Evolutionary conservation across 2,797 vertebrate species (phyloP), one percentile per base, ranked within the genome.

Genomic region (Zenarchopterus dispar): DNA sequence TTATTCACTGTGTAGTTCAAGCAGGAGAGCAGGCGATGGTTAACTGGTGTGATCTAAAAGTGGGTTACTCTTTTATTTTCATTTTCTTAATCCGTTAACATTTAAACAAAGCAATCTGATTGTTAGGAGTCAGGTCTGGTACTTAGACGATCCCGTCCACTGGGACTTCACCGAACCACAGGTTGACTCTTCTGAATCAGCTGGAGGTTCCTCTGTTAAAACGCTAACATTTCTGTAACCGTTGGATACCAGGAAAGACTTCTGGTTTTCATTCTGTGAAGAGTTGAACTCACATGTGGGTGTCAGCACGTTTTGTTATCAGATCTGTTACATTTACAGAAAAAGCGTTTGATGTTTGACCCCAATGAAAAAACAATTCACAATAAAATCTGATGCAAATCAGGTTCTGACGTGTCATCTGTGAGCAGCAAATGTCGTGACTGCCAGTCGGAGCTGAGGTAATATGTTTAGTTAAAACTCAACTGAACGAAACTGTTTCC

Each of bases 301-400:
- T 22, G 24, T 72, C 22, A 19, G 50, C 23, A 51, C 39, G 59
- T 77, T 76, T 75, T 87, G 78, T 85, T 75, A 62, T 76, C 66
- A 58, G 62, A 74, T 16, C 24, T 67, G 64, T 77, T 80, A 51
- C 42, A 57, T 75, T 70, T 73, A 54, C 59, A 68, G 77, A 85
- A 64, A 63, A 22, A 45, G 54, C 52, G 13, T 56, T 63, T 75
- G 39, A 69, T 84, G 70, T 88, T 61, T 81, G 66, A 77, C 54
- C 77, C 67, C 80, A 59, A 69, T 82, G 61, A 21, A 62, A 80
- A 77, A 78, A 60, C 45, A 7, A 66, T 73, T 84, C 77, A 82
- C 77, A 76, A 86, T 73, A 92, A 88, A 90, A 68, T 79, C 73
- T 88, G 75, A 78, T 84, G 79, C 70, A 84, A 80, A 77, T 62